Percentiles rank a stretch among this genome's conserved stretches.
Evolutionary conservation across 2,113 vertebrate species (phyloP).

Genomic region (Eubucco bourcierii): DNA sequence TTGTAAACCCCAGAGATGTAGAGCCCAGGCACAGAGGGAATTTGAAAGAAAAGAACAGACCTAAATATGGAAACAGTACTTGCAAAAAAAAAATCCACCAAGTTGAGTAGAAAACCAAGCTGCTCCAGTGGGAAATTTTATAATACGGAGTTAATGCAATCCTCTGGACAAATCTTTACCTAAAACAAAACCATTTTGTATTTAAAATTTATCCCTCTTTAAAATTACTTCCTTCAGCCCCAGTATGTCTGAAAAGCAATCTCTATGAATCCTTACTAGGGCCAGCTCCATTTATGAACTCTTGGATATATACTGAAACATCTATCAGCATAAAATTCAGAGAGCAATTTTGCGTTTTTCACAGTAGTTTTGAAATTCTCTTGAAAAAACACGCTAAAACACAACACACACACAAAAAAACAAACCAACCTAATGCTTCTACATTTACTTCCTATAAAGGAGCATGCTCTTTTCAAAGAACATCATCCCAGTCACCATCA

Average conservation of each 20-base stretch:
- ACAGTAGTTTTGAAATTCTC: background rate
- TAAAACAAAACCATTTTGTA: background rate
- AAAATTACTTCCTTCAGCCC: background rate
- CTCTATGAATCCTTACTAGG: background rate
- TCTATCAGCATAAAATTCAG: background rate
- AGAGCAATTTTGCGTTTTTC: background rate
- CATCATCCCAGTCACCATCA: fast-evolving
- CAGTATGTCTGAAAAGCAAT: background rate
- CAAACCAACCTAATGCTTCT: background rate
- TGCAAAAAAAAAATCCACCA: background rate
- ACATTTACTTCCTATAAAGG: background rate
- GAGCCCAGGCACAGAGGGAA: background rate
- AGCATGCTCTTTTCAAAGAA: background rate
- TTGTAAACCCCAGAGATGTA: background rate
- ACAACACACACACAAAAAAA: too few species aligned
- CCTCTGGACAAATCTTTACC: background rate
- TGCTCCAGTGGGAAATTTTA: background rate
- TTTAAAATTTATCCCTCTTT: background rate
- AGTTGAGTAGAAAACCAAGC: background rate
- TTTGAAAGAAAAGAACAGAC: background rate
- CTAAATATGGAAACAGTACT: background rate
- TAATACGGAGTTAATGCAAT: background rate
- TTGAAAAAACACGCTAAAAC: background rate
- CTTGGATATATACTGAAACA: background rate
- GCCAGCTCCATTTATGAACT: background rate